Evolutionary conservation across 2,888 invertebrate genomes (phyloP).

Genomic region (Homarus gammarus): DNA sequence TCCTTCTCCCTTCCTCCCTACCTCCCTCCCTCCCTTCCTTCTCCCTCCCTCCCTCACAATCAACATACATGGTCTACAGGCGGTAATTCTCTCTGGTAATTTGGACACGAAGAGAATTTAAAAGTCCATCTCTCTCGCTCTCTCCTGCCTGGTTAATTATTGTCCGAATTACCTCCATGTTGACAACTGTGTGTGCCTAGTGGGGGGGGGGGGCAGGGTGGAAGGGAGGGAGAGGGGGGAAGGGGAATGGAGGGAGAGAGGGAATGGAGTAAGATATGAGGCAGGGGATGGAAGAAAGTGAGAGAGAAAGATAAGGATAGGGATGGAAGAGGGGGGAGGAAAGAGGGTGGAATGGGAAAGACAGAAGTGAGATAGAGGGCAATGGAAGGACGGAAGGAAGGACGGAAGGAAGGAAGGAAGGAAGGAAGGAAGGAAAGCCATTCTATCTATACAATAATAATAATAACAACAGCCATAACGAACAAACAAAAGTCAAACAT

Average conservation of each 20-base stretch:
- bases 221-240: not conserved
- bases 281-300: too few relatives aligned
- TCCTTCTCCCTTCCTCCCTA: not conserved
- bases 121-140: slow-evolving; percentile 9
- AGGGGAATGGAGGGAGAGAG: not conserved
- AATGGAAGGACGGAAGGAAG: too few relatives aligned
- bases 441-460: too few relatives aligned
- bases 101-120: not conserved
- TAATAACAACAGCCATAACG: too few relatives aligned
- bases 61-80: slow-evolving; percentile 5
- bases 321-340: too few relatives aligned
- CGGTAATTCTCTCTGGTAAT: slow-evolving; percentile 18
- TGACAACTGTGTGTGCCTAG: not conserved
- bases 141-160: not conserved
- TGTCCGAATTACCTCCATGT: not conserved
- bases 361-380: too few relatives aligned
- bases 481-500: too few relatives aligned
- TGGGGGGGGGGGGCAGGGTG: not conserved
- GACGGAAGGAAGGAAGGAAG: too few relatives aligned
- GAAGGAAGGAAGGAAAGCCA: too few relatives aligned
- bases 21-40: not conserved
- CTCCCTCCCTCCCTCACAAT: not conserved
- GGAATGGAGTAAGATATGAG: too few relatives aligned
- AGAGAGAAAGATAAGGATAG: too few relatives aligned
- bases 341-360: too few relatives aligned